Conservation (phyloP, 2,888 invertebrate species). For the Sinelater perroti region DNA sequence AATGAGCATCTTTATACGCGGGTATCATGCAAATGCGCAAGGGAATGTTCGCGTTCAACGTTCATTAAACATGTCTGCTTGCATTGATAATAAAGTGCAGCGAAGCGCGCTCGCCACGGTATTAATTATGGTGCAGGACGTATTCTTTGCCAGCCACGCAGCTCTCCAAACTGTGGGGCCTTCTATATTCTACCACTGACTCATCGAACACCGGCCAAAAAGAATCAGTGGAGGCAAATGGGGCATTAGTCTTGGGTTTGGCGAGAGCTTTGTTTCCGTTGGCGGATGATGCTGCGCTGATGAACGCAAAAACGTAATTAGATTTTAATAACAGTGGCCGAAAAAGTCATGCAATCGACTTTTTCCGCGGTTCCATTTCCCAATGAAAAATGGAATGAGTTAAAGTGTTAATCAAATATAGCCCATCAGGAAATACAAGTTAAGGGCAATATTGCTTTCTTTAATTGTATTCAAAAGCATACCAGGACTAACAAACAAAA, state of each 20-base stretch:
- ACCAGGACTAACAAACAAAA: too few relatives aligned
- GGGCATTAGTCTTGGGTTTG: conserved; percentile 7
- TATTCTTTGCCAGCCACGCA: conserved; percentile 4
- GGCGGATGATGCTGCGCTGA: not conserved
- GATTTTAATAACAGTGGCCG: not conserved
- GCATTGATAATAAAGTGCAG: conserved; percentile 15
- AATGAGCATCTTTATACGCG: conserved; percentile 12
- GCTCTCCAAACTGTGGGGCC: not conserved
- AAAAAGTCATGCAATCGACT: not conserved
- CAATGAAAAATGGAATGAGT: too few relatives aligned
- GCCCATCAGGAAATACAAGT: too few relatives aligned
- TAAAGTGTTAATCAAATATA: too few relatives aligned
- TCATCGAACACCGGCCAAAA: conserved; percentile 5
- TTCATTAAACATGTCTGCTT: conserved; percentile 16
- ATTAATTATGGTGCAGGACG: conserved; percentile 11
- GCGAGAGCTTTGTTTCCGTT: conserved; percentile 6
- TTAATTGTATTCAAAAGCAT: too few relatives aligned
- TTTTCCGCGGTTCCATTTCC: not conserved
- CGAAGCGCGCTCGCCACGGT: not conserved
- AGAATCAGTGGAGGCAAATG: not conserved
- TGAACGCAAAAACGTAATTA: conserved; percentile 5
- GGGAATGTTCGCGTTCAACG: conserved; percentile 14
- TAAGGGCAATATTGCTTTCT: too few relatives aligned
- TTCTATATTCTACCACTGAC: conserved; percentile 13
- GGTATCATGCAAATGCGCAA: conserved; percentile 15